Evolutionary conservation across 2,797 vertebrate species (phyloP).

Genomic region (Sebastolobus alascanus): DNA sequence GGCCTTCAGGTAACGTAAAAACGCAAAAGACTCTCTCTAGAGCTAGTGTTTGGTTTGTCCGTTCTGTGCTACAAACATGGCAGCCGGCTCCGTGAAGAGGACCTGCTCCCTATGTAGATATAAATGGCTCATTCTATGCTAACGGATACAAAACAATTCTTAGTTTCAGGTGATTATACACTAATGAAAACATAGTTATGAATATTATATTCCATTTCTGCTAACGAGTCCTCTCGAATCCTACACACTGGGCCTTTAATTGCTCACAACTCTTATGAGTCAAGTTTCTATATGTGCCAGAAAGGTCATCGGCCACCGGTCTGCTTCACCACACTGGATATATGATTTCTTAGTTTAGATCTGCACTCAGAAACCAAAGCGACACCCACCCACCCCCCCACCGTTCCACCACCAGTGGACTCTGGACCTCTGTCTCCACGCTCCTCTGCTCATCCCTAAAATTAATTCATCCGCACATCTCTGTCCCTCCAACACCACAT

Average conservation of each 20-base stretch:
- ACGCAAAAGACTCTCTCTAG: no score
- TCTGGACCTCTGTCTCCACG: slow-evolving; percentile 86
- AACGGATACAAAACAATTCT: no score
- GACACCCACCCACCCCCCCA: slow-evolving; percentile 53
- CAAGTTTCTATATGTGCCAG: not conserved
- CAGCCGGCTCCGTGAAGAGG: no score
- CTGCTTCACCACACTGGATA: not conserved
- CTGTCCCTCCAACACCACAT: slow-evolving; percentile 85
- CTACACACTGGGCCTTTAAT: not conserved
- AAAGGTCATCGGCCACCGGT: not conserved
- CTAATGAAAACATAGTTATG: no score
- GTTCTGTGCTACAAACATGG: no score
- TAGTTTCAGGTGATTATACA: no score
- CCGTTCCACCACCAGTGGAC: slow-evolving; percentile 78
- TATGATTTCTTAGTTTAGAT: slow-evolving; percentile 15
- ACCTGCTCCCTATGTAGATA: no score
- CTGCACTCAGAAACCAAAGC: slow-evolving; percentile 55
- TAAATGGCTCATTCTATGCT: no score
- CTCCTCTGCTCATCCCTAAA: slow-evolving; percentile 87
- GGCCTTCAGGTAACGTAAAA: no score
- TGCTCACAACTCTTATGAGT: not conserved
- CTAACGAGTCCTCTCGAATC: no score
- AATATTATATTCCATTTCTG: no score
- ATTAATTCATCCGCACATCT: slow-evolving; percentile 90
- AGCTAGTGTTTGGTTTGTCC: no score